Evolutionary conservation across 2,797 vertebrate genomes (phyloP), one percentile per base, ranked within the genome.

Genomic region (Hydrocynus forskahlii): DNA sequence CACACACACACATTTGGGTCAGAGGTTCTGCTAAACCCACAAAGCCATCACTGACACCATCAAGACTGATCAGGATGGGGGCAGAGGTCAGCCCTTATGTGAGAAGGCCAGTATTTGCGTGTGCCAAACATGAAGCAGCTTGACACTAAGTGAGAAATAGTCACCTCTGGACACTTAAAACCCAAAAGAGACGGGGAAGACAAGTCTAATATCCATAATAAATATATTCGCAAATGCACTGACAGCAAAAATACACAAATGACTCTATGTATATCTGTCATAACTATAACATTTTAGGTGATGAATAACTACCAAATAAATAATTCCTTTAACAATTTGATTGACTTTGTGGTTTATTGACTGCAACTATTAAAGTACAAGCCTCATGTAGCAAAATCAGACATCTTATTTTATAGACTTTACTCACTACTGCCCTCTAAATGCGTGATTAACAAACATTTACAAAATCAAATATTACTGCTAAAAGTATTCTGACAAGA

Each of bases 31-130:
- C 62, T 79, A 73, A 75, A 76, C 68, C 71, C 79, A 82, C 70
- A 84, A 43, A 80, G 23, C 38, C 70, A 55, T 67, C 74, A 62
- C n/a, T 79, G 75, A 79, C n/a, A 54, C 66, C 48, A 40, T 45
- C 66, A 88, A 86, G 89, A 93, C 89, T 90, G 88, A 93, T 87
- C 82, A 89, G 70, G 81, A n/a, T 8, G 16, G 16, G 79, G 75
- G 68, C 80, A 82, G 23, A 71, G 77, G 45, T 84, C 85, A 84
- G 60, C 69, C 54, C 59, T 38, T 74, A 38, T 35, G 59, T 78
- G 35, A 50, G 54, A 67, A 45, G 40, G 70, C 19, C 75, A 43
- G 63, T 38, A 43, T 78, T 55, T 67, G 2, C 23, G 62, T 54
- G 35, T 38, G 48, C n/a, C 50, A 77, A 63, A 52, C 59, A 5